A percentile compares a stretch with the other conserved stretches of the same genome.
Evolutionary conservation across 1,140 invertebrate species (phyloP).

Genomic region (Orchestia grillus): DNA sequence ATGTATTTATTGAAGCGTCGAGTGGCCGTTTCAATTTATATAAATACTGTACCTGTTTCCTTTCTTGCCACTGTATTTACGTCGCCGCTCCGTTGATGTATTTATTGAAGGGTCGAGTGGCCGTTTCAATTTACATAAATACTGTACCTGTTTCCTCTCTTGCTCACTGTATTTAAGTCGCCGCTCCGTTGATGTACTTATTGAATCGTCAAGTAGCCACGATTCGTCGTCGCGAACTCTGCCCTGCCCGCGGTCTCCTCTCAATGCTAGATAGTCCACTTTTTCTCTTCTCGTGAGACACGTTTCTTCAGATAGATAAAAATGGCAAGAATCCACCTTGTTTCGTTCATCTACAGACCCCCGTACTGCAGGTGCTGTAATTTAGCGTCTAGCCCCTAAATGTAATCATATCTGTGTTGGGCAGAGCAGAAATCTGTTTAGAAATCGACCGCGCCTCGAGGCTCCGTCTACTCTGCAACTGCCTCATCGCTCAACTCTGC

Average conservation of each 20-base stretch:
- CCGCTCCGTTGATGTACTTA: neutral
- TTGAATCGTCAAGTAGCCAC: neutral
- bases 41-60: neutral
- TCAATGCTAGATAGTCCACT: neutral
- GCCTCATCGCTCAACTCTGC: conserved; percentile 32
- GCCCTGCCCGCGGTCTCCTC: neutral
- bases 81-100: no score
- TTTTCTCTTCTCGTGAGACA: neutral
- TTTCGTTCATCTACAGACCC: neutral
- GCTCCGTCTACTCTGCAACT: neutral
- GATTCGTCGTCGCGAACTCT: neutral
- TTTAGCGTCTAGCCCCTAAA: neutral
- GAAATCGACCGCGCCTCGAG: neutral
- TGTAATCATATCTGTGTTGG: neutral
- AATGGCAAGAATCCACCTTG: conserved; percentile 26
- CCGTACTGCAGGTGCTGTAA: conserved; percentile 9
- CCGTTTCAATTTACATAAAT: neutral
- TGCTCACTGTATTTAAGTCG: neutral
- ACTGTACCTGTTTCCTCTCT: neutral
- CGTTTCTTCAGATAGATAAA: neutral
- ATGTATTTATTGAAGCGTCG: no score
- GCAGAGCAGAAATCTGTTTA: conserved; percentile 10
- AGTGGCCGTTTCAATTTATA: neutral
- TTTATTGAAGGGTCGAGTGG: no score
- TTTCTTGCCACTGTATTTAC: neutral